Conservation (phyloP, 2,888 invertebrate species). For the Eilema caniola region DNA sequence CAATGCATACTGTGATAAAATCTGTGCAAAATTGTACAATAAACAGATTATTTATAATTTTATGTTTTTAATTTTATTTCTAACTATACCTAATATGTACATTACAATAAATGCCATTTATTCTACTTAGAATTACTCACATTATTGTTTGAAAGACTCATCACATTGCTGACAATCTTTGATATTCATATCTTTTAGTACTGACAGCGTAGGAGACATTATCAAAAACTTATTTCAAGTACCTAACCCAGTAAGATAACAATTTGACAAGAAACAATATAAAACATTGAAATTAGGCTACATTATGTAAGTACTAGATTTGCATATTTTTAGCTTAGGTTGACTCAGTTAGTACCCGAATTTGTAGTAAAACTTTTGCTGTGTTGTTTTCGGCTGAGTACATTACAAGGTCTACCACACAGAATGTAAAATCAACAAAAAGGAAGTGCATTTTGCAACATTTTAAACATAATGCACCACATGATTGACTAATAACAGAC, state of each 20-base stretch:
- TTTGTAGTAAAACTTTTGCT: not conserved
- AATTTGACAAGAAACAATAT: constrained; percentile 19
- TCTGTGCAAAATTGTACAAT: constrained; percentile 42
- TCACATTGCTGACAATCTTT: not conserved
- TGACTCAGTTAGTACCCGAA: not conserved
- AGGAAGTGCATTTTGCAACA: not conserved
- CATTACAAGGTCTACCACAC: not conserved
- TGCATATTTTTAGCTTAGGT: constrained; percentile 3
- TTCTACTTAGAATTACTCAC: not conserved
- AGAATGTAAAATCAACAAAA: not conserved
- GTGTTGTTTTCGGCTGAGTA: not conserved
- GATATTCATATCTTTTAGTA: not conserved
- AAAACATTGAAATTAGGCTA: constrained; percentile 19
- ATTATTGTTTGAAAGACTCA: not conserved
- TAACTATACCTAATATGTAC: constrained; percentile 54
- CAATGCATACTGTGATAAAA: constrained; percentile 35
- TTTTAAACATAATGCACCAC: not conserved
- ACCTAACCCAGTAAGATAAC: constrained; percentile 4
- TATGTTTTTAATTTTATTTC: constrained; percentile 31
- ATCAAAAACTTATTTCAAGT: not conserved
- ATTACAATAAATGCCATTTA: constrained; percentile 63
- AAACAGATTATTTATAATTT: constrained; percentile 36
- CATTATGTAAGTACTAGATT: not conserved
- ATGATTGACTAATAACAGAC: not conserved
- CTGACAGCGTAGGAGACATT: not conserved